phyloP scores from a whole-genome alignment of 2,113 vertebrate genomes.

The Trogon surrucura region DNA sequence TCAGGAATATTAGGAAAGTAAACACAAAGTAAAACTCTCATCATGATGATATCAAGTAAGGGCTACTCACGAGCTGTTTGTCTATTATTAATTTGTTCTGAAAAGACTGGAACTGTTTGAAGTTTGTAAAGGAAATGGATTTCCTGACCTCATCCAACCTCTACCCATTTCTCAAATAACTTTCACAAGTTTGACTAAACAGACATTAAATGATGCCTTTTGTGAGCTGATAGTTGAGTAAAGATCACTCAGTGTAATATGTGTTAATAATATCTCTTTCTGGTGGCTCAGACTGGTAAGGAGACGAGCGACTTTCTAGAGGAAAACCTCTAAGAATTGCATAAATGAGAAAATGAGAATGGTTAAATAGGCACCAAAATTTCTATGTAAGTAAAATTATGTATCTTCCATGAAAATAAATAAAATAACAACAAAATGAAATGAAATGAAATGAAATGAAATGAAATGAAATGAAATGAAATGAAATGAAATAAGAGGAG shows the following conservation, averaged over 20 bases:
- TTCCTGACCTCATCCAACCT: slow-evolving; percentile 41
- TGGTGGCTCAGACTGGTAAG: background rate
- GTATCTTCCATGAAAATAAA: background rate
- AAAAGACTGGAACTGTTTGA: background rate
- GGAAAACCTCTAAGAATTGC: background rate
- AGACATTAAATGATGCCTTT: slow-evolving; percentile 26
- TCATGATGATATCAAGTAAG: slow-evolving; percentile 37
- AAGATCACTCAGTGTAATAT: background rate
- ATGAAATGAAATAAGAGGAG: background rate
- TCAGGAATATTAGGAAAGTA: slow-evolving; percentile 47
- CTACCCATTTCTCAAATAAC: slow-evolving; percentile 38
- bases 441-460: background rate
- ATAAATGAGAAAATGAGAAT: background rate
- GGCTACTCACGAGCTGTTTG: slow-evolving; percentile 19
- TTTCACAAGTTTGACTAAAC: slow-evolving; percentile 33
- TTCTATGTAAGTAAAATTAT: background rate
- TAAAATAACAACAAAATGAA: background rate
- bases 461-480: background rate
- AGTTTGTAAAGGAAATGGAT: slow-evolving; percentile 55
- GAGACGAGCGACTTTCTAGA: background rate
- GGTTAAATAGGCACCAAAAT: background rate
- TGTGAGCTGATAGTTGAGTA: slow-evolving; percentile 31
- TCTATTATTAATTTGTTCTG: slow-evolving; percentile 58
- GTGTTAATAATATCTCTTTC: slow-evolving; percentile 29
- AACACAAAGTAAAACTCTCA: background rate